Evolutionary conservation across 2,797 vertebrate genomes (phyloP), one percentile per base, ranked within the genome.

Genomic region (Coluber constrictor): DNA sequence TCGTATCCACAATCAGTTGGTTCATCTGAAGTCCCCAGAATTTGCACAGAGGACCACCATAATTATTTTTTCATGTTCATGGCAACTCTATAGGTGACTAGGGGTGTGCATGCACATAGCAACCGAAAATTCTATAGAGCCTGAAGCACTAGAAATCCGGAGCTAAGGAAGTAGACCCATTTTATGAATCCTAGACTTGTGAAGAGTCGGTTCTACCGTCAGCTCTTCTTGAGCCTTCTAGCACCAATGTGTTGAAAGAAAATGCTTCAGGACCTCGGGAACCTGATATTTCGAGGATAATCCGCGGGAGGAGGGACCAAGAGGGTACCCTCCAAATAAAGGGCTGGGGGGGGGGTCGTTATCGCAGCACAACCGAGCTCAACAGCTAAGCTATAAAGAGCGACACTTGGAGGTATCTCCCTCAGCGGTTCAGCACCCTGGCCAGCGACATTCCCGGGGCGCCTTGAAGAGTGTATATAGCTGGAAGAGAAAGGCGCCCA

Each of bases 401-500:
- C n/a, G 18, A 5, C 18, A 15, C 57, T 25, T 29, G 88, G 70
- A 86, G 70, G 92, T 47, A 57, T 43, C 57, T 83, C 88, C 88
- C 20, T 27, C 87, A 16, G 23, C 20, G 89, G 10, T 94, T 95
- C 95, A 96, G 96, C 92, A 96, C 96, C 96, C 59, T 37, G 96
- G 96, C 95, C 94, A 96, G 92, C 89, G 66, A 60, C 92, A 0
- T 4, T 29, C 37, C 91, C 51, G 0, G 13, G 3, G 25, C 25
- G 79, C 47, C 47, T 47, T 25, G 3, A 11, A 5, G 32, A 0
- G 18, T 25, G 11, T 15, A 2, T 13, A 25, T 1, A 2, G 20
- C 74, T 47, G 9, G 20, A 12, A 25, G 32, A 5, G 13, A 1
- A 37, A 32, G 43, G 66, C 11, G 29, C 23, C 18, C 89, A 1